These are phyloP conservation scores for Scotopteryx bipunctaria DNA, from an alignment of 2,888 invertebrate species.

Conservation along the genomic window DNA sequence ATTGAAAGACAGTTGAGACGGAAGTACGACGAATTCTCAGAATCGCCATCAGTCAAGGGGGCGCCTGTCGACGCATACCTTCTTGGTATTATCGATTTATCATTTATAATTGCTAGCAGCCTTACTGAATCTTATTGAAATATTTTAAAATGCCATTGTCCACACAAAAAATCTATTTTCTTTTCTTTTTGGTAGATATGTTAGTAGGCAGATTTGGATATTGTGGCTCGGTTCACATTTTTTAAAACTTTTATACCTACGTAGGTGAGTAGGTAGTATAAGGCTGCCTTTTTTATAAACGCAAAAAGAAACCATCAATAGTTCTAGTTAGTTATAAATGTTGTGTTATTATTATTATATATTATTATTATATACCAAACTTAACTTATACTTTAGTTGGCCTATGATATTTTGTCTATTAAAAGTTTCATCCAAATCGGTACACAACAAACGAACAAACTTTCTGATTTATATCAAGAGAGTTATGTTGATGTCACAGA, in stretches of 20 bases:
- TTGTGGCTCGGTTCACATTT: too few species aligned
- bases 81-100: conserved; percentile 46
- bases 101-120: conserved; percentile 32
- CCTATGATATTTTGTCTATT: too few species aligned
- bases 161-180: not conserved
- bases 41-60: conserved; percentile 60
- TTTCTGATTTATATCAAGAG: not conserved
- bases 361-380: too few species aligned
- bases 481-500: not conserved
- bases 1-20: not conserved
- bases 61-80: conserved; percentile 42
- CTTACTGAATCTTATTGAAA: not conserved
- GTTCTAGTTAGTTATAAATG: too few species aligned
- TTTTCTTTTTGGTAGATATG: not conserved
- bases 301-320: too few species aligned
- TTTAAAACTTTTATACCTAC: too few species aligned
- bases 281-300: too few species aligned
- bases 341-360: too few species aligned
- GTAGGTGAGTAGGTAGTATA: too few species aligned
- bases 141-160: not conserved
- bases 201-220: too few species aligned
- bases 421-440: not conserved
- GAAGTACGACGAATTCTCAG: conserved; percentile 41
- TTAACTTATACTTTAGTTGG: too few species aligned
- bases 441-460: not conserved